Percentiles rank a stretch among this genome's conserved stretches.
Evolutionary conservation across 2,888 invertebrate species (phyloP).

Genomic region (Oscheius sp.): DNA sequence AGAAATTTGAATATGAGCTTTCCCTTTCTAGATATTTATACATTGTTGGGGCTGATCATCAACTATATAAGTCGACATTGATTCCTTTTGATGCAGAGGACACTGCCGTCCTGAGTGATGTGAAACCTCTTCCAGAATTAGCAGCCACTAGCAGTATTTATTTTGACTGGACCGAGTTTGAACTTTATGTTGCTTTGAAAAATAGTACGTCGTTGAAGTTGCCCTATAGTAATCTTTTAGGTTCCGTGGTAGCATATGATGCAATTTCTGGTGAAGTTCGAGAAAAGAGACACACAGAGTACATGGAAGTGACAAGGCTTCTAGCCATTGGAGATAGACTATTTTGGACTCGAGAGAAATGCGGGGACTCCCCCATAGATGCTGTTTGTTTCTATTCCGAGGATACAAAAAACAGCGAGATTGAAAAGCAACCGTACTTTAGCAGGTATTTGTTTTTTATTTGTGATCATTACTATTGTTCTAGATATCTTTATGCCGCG

Average conservation of each 20-base stretch:
- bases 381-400: conserved; percentile 49
- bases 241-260: conserved; percentile 40
- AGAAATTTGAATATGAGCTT: too few species aligned
- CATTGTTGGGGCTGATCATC: conserved; percentile 59
- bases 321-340: conserved; percentile 40
- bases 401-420: conserved; percentile 23
- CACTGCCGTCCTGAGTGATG: background rate
- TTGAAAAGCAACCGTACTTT: conserved; percentile 24
- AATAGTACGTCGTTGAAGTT: conserved; percentile 47
- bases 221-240: background rate
- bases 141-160: conserved; percentile 57
- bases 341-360: conserved; percentile 50
- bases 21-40: conserved; percentile 56
- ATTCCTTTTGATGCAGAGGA: conserved; percentile 17
- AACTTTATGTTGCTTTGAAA: conserved; percentile 55
- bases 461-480: background rate
- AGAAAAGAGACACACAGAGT: conserved; percentile 37
- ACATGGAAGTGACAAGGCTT: conserved; percentile 40
- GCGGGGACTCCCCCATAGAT: conserved; percentile 50
- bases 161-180: conserved; percentile 53
- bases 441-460: conserved; percentile 21
- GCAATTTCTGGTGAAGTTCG: conserved; percentile 41
- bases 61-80: conserved; percentile 47
- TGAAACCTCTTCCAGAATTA: conserved; percentile 44
- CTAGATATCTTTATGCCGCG: conserved; percentile 23